Evolutionary conservation across 1,140 invertebrate species (phyloP), one percentile per base, ranked within the genome.

Genomic region (Amyelois transitella): DNA sequence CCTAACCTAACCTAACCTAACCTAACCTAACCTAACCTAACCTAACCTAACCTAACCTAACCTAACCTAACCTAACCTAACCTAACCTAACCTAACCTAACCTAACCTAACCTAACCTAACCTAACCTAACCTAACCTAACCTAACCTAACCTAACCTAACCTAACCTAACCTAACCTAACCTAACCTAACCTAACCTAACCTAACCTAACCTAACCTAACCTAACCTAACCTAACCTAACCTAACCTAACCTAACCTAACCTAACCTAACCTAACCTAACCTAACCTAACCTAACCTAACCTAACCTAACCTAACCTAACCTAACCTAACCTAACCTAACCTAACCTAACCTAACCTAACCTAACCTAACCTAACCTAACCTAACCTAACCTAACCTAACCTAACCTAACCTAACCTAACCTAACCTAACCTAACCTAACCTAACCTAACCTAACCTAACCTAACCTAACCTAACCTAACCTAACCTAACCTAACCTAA

Each of bases 81-180:
- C 49, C 49, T 51, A 51, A 51, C 49, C 49, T 51, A 51, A 51
- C 49, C 51, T 53, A 53, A 53, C 51, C 51, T 61, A 65, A 65
- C 58, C 62, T 65, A 65, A 65, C 62, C 62, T 64, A 60, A 64
- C 58, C 58, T 60, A 64, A 55, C 54, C 62, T 65, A 65, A 65
- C 58, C 57, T 59, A 61, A 65, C 62, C 58, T 61, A 65, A 61
- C 62, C 58, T 62, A 66, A 62, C 59, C 55, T 58, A 62, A 58
- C 63, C 56, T 58, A 53, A 61, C 63, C 59, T 62, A 66, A 66
- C 63, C 63, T 62, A 62, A 66, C 63, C 63, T 66, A 66, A 65
- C 62, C 62, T 66, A 66, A 66, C 63, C 63, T 66, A 66, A 66
- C 63, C 63, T 62, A 66, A 62, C 63, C 63, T 66, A 62, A 66